Conservation (phyloP, 2,888 invertebrate genomes). For the Cheilosia grossa region DNA sequence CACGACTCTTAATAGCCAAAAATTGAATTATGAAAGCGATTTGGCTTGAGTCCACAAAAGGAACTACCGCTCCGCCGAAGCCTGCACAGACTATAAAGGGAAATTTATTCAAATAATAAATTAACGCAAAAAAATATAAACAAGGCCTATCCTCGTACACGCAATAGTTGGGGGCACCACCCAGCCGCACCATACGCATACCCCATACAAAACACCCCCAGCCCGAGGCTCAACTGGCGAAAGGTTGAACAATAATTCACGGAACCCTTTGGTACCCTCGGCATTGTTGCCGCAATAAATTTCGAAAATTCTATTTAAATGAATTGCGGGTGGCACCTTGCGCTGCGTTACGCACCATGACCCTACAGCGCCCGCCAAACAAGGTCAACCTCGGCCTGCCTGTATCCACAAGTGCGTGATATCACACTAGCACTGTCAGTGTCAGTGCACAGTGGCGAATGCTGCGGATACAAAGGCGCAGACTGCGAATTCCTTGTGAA, state of each 20-base stretch:
- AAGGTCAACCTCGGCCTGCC: conserved; percentile 45
- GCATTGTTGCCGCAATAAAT: conserved; percentile 64
- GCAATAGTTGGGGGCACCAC: conserved; percentile 1
- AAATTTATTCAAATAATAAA: conserved; percentile 70
- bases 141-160: conserved; percentile 36
- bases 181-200: not conserved
- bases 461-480: not conserved
- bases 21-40: conserved; percentile 70
- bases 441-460: not conserved
- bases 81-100: conserved; percentile 37
- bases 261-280: conserved; percentile 51
- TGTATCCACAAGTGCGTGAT: conserved; percentile 8
- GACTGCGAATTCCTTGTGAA: not conserved
- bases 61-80: conserved; percentile 9
- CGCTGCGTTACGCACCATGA: conserved; percentile 1
- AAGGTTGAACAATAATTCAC: conserved; percentile 63
- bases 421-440: conserved; percentile 31
- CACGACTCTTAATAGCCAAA: conserved; percentile 51
- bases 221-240: conserved; percentile 15
- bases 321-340: conserved; percentile 44
- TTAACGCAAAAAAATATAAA: conserved; percentile 5
- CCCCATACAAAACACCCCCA: not conserved
- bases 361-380: not conserved
- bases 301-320: conserved; percentile 67
- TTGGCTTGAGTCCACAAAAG: conserved; percentile 47